phyloP scores from a whole-genome alignment of 2,888 invertebrate species.

The Uropetala carovei region DNA sequence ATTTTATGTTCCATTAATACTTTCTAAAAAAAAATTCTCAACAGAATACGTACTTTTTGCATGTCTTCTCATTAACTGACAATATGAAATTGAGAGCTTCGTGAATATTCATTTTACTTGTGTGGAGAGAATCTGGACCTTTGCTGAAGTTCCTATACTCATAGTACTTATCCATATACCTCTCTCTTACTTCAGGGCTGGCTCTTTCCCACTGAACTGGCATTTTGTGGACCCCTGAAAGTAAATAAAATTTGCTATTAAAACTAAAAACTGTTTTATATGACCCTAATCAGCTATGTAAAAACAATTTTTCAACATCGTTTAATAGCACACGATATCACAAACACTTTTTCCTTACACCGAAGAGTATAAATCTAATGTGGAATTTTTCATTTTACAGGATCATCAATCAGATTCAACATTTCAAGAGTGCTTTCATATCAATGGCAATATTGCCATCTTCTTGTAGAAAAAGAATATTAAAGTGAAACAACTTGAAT shows the following conservation, averaged over 20 bases:
- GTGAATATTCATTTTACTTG: slow-evolving; percentile 85
- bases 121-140: slow-evolving; percentile 82
- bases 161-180: slow-evolving; percentile 84
- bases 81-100: slow-evolving; percentile 86
- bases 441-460: too few relatives aligned
- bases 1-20: background rate
- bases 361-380: too few relatives aligned
- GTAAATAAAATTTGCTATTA: slow-evolving; percentile 56
- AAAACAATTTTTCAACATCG: too few relatives aligned
- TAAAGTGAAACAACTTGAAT: too few relatives aligned
- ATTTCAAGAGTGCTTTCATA: too few relatives aligned
- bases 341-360: too few relatives aligned
- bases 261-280: slow-evolving; percentile 41
- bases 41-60: slow-evolving; percentile 77
- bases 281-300: too few relatives aligned
- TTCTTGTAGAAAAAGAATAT: too few relatives aligned
- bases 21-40: slow-evolving; percentile 46
- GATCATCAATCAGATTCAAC: too few relatives aligned
- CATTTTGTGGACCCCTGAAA: slow-evolving; percentile 88
- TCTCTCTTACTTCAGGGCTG: slow-evolving; percentile 82
- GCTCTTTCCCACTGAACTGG: slow-evolving; percentile 90
- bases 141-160: slow-evolving; percentile 83
- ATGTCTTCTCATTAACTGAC: slow-evolving; percentile 81
- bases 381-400: too few relatives aligned
- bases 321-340: too few relatives aligned